Percentiles rank a stretch among this genome's conserved stretches.
These are phyloP conservation scores for Drosophila parabipectinata DNA, from an alignment of 1,140 invertebrate species.

Conservation along the genomic window DNA sequence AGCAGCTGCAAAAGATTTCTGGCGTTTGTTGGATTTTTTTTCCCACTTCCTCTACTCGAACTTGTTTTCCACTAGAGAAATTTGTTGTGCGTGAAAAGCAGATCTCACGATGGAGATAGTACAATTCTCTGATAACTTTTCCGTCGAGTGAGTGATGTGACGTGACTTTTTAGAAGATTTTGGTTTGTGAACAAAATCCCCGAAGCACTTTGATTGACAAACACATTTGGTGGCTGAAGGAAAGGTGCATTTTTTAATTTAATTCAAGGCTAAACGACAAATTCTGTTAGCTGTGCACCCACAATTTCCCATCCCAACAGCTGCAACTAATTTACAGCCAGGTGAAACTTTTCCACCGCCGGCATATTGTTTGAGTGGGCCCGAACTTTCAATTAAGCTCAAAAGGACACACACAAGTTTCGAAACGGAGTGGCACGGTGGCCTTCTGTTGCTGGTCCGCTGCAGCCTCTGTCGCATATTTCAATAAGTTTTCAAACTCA, in stretches of 20 bases:
- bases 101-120: slow-evolving; percentile 50
- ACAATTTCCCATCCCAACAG: slow-evolving; percentile 38
- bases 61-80: slow-evolving; percentile 65
- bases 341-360: slow-evolving; percentile 52
- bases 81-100: slow-evolving; percentile 74
- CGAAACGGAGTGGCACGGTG: slow-evolving; percentile 16
- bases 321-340: slow-evolving; percentile 71
- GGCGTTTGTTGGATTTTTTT: slow-evolving; percentile 38
- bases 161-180: slow-evolving; percentile 22
- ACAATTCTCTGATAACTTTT: slow-evolving; percentile 39
- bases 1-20: slow-evolving; percentile 76
- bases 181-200: neutral
- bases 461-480: slow-evolving; percentile 58
- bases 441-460: slow-evolving; percentile 3
- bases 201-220: slow-evolving; percentile 19
- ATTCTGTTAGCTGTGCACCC: slow-evolving; percentile 16
- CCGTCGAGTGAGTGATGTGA: slow-evolving; percentile 36
- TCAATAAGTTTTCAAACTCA: slow-evolving; percentile 80
- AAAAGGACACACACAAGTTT: slow-evolving; percentile 76
- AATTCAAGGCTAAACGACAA: slow-evolving; percentile 21
- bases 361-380: slow-evolving; percentile 56
- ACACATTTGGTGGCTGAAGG: slow-evolving; percentile 12
- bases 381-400: slow-evolving; percentile 74
- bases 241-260: slow-evolving; percentile 26
- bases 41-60: slow-evolving; percentile 21